These are phyloP conservation scores for Cataglyphis altisquamis DNA, from an alignment of 2,888 invertebrate genomes.

Conservation along the genomic window DNA sequence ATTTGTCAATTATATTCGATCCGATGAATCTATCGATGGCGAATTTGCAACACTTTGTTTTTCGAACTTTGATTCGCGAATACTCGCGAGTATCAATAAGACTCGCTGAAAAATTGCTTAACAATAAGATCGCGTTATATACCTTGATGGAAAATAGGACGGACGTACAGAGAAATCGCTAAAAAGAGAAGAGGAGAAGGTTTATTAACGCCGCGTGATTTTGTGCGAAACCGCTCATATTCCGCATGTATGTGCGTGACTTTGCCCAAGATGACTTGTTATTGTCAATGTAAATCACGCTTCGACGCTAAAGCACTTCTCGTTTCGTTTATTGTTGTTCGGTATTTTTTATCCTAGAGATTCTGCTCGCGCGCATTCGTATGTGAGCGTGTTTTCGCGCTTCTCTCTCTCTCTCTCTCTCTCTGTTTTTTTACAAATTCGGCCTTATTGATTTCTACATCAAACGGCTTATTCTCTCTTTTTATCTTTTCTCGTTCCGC, in stretches of 20 bases:
- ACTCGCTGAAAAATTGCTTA: constrained; percentile 12
- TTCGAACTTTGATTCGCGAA: neutral
- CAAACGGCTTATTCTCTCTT: constrained; percentile 63
- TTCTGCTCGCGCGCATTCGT: constrained; percentile 11
- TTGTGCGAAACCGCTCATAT: constrained; percentile 45
- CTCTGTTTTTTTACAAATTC: constrained; percentile 62
- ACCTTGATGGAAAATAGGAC: constrained; percentile 9
- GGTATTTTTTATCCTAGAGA: constrained; percentile 56
- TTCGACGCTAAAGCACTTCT: constrained; percentile 42
- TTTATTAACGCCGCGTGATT: constrained; percentile 23
- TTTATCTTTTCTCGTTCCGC: constrained; percentile 14
- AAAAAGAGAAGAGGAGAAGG: neutral
- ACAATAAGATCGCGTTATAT: constrained; percentile 40
- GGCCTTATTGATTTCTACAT: constrained; percentile 74
- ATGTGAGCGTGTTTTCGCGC: neutral
- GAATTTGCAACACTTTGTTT: neutral
- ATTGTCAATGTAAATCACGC: constrained; percentile 73
- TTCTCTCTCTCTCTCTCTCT: neutral
- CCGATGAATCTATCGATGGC: neutral
- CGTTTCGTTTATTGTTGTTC: constrained; percentile 62
- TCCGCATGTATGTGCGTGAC: neutral
- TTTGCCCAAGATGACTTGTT: constrained; percentile 61
- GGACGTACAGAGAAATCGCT: neutral
- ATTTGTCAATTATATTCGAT: neutral
- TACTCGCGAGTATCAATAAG: neutral